Percentiles rank a stretch among this genome's conserved stretches.
Evolutionary conservation across 2,888 invertebrate species (phyloP).

Genomic region (Podabrus alpinus): DNA sequence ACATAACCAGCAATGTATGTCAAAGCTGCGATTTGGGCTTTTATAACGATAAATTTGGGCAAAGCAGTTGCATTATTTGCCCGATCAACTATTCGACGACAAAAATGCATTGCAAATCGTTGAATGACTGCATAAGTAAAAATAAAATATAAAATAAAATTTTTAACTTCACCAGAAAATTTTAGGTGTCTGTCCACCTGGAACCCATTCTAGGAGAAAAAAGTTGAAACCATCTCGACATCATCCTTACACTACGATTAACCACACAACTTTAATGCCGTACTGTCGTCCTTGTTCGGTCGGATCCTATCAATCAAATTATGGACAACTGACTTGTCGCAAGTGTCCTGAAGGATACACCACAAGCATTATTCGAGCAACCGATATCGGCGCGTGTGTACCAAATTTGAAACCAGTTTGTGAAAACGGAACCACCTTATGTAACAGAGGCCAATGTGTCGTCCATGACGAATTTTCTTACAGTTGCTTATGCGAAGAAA

Average conservation of each 20-base stretch:
- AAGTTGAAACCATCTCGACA: constrained; percentile 42
- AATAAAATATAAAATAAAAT: not conserved
- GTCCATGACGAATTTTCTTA: constrained; percentile 48
- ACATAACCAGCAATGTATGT: constrained; percentile 59
- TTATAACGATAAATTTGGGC: constrained; percentile 63
- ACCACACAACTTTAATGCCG: constrained; percentile 59
- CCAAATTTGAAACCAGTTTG: constrained; percentile 58
- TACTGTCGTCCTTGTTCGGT: constrained; percentile 61
- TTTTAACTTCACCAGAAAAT: not conserved
- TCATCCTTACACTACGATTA: constrained; percentile 41
- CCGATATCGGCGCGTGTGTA: constrained; percentile 54
- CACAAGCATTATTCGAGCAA: constrained; percentile 54
- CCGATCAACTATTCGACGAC: constrained; percentile 63
- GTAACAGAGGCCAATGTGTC: constrained; percentile 56
- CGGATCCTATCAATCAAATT: constrained; percentile 64
- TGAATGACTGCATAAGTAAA: constrained; percentile 62
- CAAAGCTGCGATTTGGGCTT: constrained; percentile 63
- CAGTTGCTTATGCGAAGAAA: constrained; percentile 58
- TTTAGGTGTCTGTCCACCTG: constrained; percentile 62
- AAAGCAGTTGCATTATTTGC: constrained; percentile 61
- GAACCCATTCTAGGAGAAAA: constrained; percentile 55
- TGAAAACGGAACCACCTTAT: constrained; percentile 55
- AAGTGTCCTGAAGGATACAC: constrained; percentile 62
- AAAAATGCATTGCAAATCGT: constrained; percentile 54
- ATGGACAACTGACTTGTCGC: constrained; percentile 62